Conservation (phyloP, 2,888 invertebrate species). For the Pyralis farinalis region DNA sequence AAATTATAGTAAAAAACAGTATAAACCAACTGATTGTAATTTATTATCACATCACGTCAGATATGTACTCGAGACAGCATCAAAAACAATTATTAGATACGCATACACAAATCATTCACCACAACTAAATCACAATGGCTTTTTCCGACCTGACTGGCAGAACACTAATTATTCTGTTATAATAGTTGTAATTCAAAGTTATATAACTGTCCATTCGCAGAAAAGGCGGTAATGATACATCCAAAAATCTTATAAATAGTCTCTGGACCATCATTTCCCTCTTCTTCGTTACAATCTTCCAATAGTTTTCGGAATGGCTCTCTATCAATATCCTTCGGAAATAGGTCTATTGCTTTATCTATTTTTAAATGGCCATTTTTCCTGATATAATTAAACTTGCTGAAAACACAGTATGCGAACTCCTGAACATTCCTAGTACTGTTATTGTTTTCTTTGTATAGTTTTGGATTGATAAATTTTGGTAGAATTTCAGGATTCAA, state of each 20-base stretch:
- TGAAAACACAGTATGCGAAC: conserved; percentile 51
- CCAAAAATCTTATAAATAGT: conserved; percentile 45
- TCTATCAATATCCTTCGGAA: conserved; percentile 37
- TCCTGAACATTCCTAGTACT: conserved; percentile 48
- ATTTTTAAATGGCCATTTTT: conserved; percentile 47
- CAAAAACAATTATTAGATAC: too few species aligned
- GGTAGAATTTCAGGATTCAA: conserved; percentile 34
- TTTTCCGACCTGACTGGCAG: too few species aligned
- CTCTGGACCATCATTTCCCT: conserved; percentile 39
- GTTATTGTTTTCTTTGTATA: conserved; percentile 21
- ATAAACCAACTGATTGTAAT: too few species aligned
- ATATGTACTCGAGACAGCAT: too few species aligned
- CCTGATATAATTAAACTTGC: conserved; percentile 37
- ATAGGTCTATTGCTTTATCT: conserved; percentile 41
- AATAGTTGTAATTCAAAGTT: too few species aligned
- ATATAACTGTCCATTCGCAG: too few species aligned
- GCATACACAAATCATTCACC: too few species aligned
- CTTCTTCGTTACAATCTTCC: conserved; percentile 41
- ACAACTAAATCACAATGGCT: too few species aligned
- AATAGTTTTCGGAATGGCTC: conserved; percentile 39
- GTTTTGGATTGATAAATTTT: conserved; percentile 40
- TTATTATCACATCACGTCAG: too few species aligned
- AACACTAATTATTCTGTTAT: too few species aligned
- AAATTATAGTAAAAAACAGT: too few species aligned
- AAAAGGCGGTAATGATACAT: conserved; percentile 30